These are phyloP conservation scores for Platichthys stellatus DNA, from an alignment of 2,113 vertebrate species.

Conservation along the genomic window DNA sequence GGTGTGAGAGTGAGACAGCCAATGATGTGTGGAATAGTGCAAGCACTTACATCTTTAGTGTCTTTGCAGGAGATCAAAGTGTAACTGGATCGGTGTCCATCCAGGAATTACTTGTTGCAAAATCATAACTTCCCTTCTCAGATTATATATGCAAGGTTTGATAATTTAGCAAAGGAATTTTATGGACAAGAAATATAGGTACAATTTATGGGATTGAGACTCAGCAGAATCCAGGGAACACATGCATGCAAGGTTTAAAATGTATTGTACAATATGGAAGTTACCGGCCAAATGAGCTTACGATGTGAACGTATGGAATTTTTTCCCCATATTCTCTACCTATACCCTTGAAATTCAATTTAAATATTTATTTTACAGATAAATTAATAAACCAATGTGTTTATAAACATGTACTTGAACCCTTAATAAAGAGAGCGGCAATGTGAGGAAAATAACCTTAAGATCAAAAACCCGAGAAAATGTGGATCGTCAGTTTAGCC, in stretches of 20 bases:
- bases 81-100: not conserved
- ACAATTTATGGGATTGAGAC: too few relatives aligned
- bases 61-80: not conserved
- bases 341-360: too few relatives aligned
- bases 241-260: not conserved
- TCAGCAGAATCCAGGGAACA: not conserved
- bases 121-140: too few relatives aligned
- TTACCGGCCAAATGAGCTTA: not conserved
- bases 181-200: not conserved
- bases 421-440: not conserved
- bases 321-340: too few relatives aligned
- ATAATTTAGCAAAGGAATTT: too few relatives aligned
- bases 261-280: not conserved
- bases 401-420: too few relatives aligned
- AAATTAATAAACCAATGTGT: too few relatives aligned
- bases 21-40: not conserved
- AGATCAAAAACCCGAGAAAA: not conserved
- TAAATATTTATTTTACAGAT: too few relatives aligned
- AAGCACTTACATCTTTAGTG: not conserved
- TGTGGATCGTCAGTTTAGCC: not conserved
- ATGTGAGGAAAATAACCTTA: not conserved
- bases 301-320: too few relatives aligned
- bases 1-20: not conserved
- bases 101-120: too few relatives aligned
- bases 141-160: too few relatives aligned